Percentiles rank a stretch among this genome's conserved stretches.
phyloP scores from a whole-genome alignment of 2,888 invertebrate species.

The Lamproptera curius region DNA sequence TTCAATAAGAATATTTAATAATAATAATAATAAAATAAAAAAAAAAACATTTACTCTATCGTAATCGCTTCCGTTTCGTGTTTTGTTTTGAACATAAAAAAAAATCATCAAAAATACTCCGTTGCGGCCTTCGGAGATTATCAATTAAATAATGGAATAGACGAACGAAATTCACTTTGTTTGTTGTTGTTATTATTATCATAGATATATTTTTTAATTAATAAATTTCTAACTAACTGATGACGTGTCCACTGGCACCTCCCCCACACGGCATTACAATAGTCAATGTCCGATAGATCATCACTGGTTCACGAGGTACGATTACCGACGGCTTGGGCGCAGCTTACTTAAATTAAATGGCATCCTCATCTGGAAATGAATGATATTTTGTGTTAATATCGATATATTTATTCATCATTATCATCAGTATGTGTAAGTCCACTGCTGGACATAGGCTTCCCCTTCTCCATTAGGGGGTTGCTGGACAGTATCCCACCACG shows the following conservation, averaged over 20 bases:
- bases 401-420: too few species aligned
- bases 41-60: constrained; percentile 64
- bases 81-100: constrained; percentile 73
- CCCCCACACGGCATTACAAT: constrained; percentile 37
- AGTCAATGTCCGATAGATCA: constrained; percentile 30
- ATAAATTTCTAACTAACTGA: constrained; percentile 46
- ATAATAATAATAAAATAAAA: constrained; percentile 28
- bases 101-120: constrained; percentile 51
- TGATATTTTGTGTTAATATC: too few species aligned
- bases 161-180: too few species aligned
- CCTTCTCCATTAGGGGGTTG: too few species aligned
- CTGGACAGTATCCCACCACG: too few species aligned
- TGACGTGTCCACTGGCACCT: constrained; percentile 37
- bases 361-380: constrained; percentile 71
- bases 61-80: constrained; percentile 48
- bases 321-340: constrained; percentile 60
- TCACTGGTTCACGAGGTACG: constrained; percentile 59
- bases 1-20: too few species aligned
- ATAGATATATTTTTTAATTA: constrained; percentile 17
- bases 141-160: constrained; percentile 71
- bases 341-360: constrained; percentile 74
- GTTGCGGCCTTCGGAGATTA: constrained; percentile 66
- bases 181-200: too few species aligned
- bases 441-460: too few species aligned
- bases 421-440: too few species aligned